Percentiles rank a stretch among this genome's conserved stretches.
These are phyloP conservation scores for Propithecus deckenii DNA, from an alignment of 2,797 vertebrate genomes.

Conservation along the genomic window DNA sequence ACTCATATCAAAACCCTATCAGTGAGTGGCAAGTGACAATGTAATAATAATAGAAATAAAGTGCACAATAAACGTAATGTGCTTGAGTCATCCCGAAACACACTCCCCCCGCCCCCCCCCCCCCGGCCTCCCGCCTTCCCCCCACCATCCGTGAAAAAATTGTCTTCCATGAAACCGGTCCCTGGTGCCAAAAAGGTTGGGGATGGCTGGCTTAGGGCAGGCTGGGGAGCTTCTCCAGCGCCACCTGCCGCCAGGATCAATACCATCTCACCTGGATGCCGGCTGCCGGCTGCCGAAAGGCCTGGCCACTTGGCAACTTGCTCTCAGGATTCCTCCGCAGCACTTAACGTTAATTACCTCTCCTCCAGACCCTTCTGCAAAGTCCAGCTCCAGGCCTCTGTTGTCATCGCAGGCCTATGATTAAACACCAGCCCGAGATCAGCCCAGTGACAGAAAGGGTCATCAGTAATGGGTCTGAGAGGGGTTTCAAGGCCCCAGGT, in stretches of 20 bases:
- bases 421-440: constrained; percentile 66
- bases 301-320: not conserved
- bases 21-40: too few species aligned
- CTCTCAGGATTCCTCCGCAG: constrained; percentile 80
- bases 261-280: constrained; percentile 49
- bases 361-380: constrained; percentile 81
- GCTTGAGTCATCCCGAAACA: too few species aligned
- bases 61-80: too few species aligned
- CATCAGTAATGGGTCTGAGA: constrained; percentile 39
- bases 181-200: too few species aligned
- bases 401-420: constrained; percentile 65
- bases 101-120: too few species aligned
- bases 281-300: constrained; percentile 35
- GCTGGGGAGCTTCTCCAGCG: constrained; percentile 28
- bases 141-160: too few species aligned
- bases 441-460: constrained; percentile 65
- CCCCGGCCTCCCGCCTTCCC: too few species aligned
- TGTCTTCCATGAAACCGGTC: too few species aligned
- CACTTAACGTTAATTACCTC: constrained; percentile 75
- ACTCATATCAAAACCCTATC: too few species aligned
- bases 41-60: too few species aligned
- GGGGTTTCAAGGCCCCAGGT: constrained; percentile 40
- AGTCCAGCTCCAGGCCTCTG: constrained; percentile 62
- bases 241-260: constrained; percentile 67
- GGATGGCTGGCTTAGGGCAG: not conserved